Base-by-base conservation (phyloP, 2,888 invertebrate genomes). In the Eupithecia dodoneata region DNA sequence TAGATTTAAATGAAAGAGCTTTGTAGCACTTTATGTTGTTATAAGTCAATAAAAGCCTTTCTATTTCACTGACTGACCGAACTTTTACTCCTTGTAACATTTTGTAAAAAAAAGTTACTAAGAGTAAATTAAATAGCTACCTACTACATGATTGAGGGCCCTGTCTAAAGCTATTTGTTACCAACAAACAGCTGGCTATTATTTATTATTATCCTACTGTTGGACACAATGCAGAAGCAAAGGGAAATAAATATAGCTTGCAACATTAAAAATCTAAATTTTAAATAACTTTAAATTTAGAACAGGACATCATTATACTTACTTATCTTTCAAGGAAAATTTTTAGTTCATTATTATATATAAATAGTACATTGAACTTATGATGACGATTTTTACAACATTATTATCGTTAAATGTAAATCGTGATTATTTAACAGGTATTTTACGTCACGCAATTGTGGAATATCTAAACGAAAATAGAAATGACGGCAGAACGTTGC, bases 281-380 rank as follows among this genome's bases (percentile, higher is more conserved):
- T 30, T 30, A 30, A 59, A 18, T 55, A 4, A 59, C n/a, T 9
- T 18, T 18, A 10, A 9, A 18, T 18, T 59, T 18, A 9, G 0
- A 59, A n/a, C 18, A 59, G 18, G 59, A 59, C 59, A 59, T 59
- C 4, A 59, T 59, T 15, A 52, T 52, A 15, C 15, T 4, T 13
- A 49, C n/a, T 18, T 18, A 59, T 59, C n/a, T 55, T 55, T n/a
- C 59, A 59, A 18, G 55, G n/a, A 7, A 7, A n/a, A 9, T 3
- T 55, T 55, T 55, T 55, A n/a, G 55, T 55, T 55, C 9, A 55
- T 55, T n/a, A 52, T 52, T 52, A 52, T 52, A 6, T 52, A 55
- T 55, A n/a, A 59, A 59, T 59, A 59, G 59, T 18, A 18, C 59
- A 59, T 59, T 59, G 59, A 18, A 59, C n/a, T 59, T 59, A 18